phyloP scores from a whole-genome alignment of 2,888 invertebrate species.

The Zhuqinia jingwanae region DNA sequence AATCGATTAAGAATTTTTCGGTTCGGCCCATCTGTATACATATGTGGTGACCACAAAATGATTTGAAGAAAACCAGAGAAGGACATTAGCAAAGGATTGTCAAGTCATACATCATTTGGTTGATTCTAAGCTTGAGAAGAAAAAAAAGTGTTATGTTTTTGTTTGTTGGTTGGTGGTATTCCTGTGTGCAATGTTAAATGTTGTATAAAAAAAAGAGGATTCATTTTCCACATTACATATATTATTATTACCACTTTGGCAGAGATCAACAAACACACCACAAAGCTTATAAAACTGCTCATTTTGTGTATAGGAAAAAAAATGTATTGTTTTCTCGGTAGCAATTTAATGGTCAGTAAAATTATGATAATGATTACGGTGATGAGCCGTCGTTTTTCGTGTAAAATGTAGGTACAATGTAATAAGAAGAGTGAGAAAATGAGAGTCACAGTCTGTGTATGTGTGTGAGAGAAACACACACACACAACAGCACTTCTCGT shows the following conservation, averaged over 20 bases:
- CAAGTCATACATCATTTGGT: conserved; percentile 65
- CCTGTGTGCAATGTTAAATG: too few species aligned
- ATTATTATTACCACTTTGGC: not conserved
- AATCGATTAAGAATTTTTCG: conserved; percentile 65
- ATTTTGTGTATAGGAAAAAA: conserved; percentile 13
- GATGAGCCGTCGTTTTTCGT: conserved; percentile 21
- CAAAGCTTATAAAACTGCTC: conserved; percentile 6
- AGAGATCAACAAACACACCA: conserved; percentile 8
- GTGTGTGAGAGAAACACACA: not conserved
- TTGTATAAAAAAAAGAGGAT: too few species aligned
- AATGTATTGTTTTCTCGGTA: conserved; percentile 47
- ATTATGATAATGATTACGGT: conserved; percentile 63
- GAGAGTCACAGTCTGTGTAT: conserved; percentile 18
- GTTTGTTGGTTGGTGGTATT: not conserved
- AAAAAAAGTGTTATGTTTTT: too few species aligned
- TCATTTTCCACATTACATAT: not conserved
- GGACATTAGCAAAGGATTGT: conserved; percentile 63
- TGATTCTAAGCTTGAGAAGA: too few species aligned
- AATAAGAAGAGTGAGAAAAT: conserved; percentile 48
- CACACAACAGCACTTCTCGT: not conserved
- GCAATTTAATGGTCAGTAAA: conserved; percentile 64
- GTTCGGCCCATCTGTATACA: conserved; percentile 39
- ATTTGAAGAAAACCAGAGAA: conserved; percentile 62
- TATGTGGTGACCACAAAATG: conserved; percentile 63
- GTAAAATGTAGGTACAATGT: conserved; percentile 8